Conservation (phyloP, 2,797 vertebrate species). For the Sebastes elongatus region DNA sequence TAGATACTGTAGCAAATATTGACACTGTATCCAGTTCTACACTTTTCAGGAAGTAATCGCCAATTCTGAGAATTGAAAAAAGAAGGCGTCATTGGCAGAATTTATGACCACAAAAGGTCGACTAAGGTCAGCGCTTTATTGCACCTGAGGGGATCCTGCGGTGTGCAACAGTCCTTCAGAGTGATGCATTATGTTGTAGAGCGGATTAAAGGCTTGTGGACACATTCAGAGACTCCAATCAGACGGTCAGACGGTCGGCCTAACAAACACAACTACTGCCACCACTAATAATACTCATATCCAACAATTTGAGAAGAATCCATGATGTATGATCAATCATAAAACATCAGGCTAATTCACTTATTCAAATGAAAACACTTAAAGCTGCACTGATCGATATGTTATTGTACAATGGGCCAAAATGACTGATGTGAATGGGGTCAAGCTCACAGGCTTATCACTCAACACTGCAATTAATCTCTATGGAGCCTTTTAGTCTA, state of each 20-base stretch:
- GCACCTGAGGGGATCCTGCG: not conserved
- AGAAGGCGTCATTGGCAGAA: not conserved
- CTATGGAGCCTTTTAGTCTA: not conserved
- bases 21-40: not conserved
- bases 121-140: constrained; percentile 7
- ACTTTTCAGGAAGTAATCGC: not conserved
- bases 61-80: not conserved
- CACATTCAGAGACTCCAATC: not conserved
- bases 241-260: not conserved
- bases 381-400: not conserved
- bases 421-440: not conserved
- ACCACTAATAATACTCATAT: not conserved
- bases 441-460: not conserved
- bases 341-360: not conserved
- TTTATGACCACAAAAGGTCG: not conserved
- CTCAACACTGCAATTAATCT: not conserved
- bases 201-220: not conserved
- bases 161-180: not conserved
- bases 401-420: not conserved
- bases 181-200: not conserved
- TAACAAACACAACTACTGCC: not conserved
- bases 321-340: not conserved
- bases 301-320: not conserved
- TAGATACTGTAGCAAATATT: not conserved
- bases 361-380: not conserved